Base-by-base conservation (phyloP, 2,113 vertebrate species). In the Eulacestoma nigropectus region DNA sequence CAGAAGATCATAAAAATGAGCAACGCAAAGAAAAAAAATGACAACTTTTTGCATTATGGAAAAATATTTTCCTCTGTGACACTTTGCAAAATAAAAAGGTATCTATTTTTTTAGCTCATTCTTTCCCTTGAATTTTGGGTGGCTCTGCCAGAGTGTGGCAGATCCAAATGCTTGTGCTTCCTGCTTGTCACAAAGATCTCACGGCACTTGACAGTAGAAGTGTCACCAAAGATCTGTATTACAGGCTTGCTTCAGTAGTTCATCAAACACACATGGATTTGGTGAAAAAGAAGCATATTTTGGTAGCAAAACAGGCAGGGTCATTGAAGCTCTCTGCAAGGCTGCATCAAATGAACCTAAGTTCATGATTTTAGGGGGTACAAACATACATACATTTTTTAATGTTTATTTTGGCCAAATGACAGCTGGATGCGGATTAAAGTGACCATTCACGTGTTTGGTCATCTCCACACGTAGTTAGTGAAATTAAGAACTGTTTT, bases 1-100 rank as follows among this genome's bases (percentile, higher is more conserved):
- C 91, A 91, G 49, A 95, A 95, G 60, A 89, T 47, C 73, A 87
- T 89, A 91, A 96, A 95, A 94, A 82, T 41, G 56, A 87, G 41
- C 29, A 72, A 27, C 1, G 30, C 6, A 75, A 69, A 74, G 90
- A 12, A 72, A 62, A 92, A 27, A 81, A 55, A 32, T 0, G 12
- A 47, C 10, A 78, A 50, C 26, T 50, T 50, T 80, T 77, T 92
- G 29, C 81, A 65, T 65, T 64, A 65, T 64, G 57, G 59, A 83
- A 85, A 68, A 75, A 72, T 60, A 89, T 64, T 91, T 91, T 82
- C 11, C 3, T 11, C 46, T 79, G 16, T 26, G 79, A 92, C 49
- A 72, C 44, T 72, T 57, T 15, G 6, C 5, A 26, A 44, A 87
- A 70, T 52, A 56, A 62, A 85, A 85, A 29, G 4, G 1, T 70